Conservation (phyloP, 2,888 invertebrate species). For the Drosophila formosana region DNA sequence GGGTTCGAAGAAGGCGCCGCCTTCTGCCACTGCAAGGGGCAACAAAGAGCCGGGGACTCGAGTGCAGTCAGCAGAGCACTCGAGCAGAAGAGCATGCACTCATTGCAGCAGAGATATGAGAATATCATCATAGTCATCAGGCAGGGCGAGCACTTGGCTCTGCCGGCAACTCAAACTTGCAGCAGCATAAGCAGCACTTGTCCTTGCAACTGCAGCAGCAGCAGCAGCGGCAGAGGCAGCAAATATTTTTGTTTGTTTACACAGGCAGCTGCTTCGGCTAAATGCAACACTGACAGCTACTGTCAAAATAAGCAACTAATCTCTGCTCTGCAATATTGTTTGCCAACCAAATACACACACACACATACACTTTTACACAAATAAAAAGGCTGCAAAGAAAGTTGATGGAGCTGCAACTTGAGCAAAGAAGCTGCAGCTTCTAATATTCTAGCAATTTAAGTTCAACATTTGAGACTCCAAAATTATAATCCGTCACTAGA, state of each 20-base stretch:
- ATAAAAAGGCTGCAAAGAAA: not conserved
- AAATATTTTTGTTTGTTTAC: slow-evolving; percentile 66
- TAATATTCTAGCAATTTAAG: slow-evolving; percentile 5
- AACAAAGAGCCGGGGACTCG: not conserved
- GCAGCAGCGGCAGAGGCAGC: slow-evolving; percentile 23
- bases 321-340: slow-evolving; percentile 69
- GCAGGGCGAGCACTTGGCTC: slow-evolving; percentile 12
- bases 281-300: slow-evolving; percentile 77
- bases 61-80: slow-evolving; percentile 54
- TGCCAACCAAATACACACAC: slow-evolving; percentile 45
- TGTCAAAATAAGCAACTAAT: slow-evolving; percentile 78
- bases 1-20: slow-evolving; percentile 31
- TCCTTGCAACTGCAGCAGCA: slow-evolving; percentile 10
- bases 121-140: slow-evolving; percentile 65
- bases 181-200: slow-evolving; percentile 36
- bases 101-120: slow-evolving; percentile 69
- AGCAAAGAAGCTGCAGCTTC: not conserved
- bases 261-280: slow-evolving; percentile 50
- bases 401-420: not conserved
- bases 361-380: slow-evolving; percentile 1
- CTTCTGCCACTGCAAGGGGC: not conserved
- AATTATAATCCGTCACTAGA: not conserved
- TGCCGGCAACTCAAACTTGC: slow-evolving; percentile 19
- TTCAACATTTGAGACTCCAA: not conserved
- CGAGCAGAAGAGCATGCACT: slow-evolving; percentile 73